Percentiles rank a stretch among this genome's conserved stretches.
Conservation (phyloP, 2,113 vertebrate genomes). For the Enhydra lutris region DNA sequence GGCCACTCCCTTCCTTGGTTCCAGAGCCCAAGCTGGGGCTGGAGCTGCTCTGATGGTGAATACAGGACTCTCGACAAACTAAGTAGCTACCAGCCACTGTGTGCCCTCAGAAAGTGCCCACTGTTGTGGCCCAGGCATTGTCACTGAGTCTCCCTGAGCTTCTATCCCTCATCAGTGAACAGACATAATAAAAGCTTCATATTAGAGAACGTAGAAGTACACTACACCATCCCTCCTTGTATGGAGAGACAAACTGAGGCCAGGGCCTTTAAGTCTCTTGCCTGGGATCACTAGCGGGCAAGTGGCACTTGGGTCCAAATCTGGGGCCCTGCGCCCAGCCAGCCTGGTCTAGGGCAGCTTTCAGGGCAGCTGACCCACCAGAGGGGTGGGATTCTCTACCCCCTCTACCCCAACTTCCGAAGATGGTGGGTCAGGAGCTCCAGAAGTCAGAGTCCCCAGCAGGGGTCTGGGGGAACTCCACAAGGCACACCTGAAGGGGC, state of each 20-base stretch:
- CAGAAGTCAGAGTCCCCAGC: not conserved
- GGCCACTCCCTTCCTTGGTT: not conserved
- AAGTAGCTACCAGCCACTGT: too few relatives aligned
- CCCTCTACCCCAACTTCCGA: not conserved
- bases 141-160: not conserved
- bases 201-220: not conserved
- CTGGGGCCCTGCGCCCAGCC: not conserved
- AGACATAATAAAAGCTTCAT: not conserved
- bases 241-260: not conserved
- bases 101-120: not conserved
- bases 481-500: not conserved
- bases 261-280: not conserved
- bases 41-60: not conserved
- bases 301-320: not conserved
- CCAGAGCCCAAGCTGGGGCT: not conserved
- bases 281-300: too few relatives aligned
- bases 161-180: not conserved
- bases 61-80: not conserved
- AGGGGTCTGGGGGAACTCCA: not conserved
- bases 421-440: not conserved
- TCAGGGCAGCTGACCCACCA: not conserved
- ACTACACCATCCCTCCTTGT: not conserved
- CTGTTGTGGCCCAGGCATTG: not conserved
- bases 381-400: too few relatives aligned
- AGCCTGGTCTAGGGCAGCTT: not conserved